These are phyloP conservation scores for Phorcus lineatus DNA, from an alignment of 2,888 invertebrate species.

Conservation along the genomic window DNA sequence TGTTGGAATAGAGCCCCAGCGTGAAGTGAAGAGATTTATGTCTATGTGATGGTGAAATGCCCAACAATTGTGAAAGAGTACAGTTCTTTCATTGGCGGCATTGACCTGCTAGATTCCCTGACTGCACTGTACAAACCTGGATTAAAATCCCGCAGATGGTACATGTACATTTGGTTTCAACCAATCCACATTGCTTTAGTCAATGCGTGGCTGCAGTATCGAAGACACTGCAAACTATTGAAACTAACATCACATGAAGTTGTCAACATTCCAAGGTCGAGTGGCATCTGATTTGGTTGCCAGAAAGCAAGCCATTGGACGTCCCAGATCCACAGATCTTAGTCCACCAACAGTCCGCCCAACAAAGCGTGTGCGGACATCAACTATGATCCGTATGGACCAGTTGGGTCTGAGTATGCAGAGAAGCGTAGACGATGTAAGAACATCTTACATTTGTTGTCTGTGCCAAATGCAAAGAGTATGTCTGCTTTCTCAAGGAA, in stretches of 20 bases:
- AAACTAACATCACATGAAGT: constrained; percentile 30
- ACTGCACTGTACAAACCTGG: constrained; percentile 23
- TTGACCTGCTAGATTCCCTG: constrained; percentile 32
- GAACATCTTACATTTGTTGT: not conserved
- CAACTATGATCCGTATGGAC: constrained; percentile 26
- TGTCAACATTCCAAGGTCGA: constrained; percentile 28
- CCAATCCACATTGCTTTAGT: constrained; percentile 38
- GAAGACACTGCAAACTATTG: constrained; percentile 28
- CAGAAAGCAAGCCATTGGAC: not conserved
- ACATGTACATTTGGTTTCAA: constrained; percentile 43
- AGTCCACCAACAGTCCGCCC: not conserved
- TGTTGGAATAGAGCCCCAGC: constrained; percentile 35
- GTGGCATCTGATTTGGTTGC: constrained; percentile 14
- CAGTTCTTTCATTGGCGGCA: constrained; percentile 33
- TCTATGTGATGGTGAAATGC: not conserved
- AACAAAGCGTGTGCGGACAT: constrained; percentile 5
- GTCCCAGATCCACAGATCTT: not conserved
- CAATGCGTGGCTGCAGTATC: constrained; percentile 41
- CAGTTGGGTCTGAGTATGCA: not conserved
- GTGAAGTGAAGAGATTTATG: constrained; percentile 5
- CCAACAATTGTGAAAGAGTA: constrained; percentile 34
- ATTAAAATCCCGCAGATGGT: constrained; percentile 38
- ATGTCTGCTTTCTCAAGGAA: constrained; percentile 30
- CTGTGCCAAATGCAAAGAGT: constrained; percentile 28
- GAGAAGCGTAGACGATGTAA: constrained; percentile 23